Evolutionary conservation across 2,113 vertebrate genomes (phyloP).

Genomic region (Oxyura jamaicensis): DNA sequence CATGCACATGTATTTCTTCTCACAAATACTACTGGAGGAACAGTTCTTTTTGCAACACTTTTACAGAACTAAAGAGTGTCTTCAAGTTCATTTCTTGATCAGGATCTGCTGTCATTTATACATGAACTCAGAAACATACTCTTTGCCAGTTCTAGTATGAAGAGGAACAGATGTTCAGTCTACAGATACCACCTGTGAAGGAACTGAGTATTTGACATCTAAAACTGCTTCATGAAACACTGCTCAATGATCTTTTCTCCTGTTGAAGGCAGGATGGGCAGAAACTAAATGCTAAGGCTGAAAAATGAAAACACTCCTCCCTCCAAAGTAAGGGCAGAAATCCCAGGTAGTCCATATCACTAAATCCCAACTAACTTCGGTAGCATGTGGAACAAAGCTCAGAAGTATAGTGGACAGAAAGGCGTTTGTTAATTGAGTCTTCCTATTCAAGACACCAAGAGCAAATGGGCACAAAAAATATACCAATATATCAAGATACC

Average conservation of each 20-base stretch:
- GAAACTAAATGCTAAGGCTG: neutral
- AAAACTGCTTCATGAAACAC: neutral
- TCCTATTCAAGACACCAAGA: neutral
- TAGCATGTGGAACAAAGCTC: neutral
- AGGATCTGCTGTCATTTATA: neutral
- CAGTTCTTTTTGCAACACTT: neutral
- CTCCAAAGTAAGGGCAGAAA: neutral
- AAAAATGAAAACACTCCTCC: neutral
- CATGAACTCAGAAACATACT: neutral
- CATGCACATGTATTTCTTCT: fast-evolving
- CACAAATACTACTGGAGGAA: neutral
- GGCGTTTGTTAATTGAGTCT: neutral
- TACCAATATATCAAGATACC: neutral
- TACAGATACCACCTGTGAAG: neutral
- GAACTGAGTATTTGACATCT: neutral
- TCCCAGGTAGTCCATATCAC: fast-evolving
- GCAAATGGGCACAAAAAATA: neutral
- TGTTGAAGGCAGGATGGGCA: neutral
- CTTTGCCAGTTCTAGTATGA: neutral
- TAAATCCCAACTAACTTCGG: neutral
- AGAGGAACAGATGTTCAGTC: neutral
- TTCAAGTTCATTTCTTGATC: neutral
- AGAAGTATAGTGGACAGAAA: neutral
- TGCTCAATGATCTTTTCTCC: neutral
- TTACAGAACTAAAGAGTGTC: too few species aligned